phyloP scores from a whole-genome alignment of 2,888 invertebrate species.

The Crioceris asparagi region DNA sequence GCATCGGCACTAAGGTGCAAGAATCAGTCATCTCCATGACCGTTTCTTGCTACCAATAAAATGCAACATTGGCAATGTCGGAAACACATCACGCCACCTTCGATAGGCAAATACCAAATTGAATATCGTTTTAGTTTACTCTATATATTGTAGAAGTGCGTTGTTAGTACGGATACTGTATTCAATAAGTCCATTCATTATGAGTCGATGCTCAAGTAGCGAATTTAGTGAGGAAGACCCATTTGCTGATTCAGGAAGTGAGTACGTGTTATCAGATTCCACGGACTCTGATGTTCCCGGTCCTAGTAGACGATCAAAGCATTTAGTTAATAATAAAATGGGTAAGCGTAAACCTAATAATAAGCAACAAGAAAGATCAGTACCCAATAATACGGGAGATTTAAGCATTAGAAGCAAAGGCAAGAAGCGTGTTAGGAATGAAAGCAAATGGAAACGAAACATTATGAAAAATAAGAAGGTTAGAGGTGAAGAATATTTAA shows the following conservation, averaged over 20 bases:
- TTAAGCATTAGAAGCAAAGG: too few species aligned
- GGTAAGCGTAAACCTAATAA: not conserved
- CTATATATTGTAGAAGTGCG: too few species aligned
- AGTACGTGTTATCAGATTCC: conserved; percentile 2
- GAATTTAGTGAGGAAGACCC: conserved; percentile 4
- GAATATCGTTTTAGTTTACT: too few species aligned
- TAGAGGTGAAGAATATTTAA: conserved; percentile 10
- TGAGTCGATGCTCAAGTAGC: too few species aligned
- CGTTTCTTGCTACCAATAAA: conserved; percentile 2
- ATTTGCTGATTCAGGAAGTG: conserved; percentile 3
- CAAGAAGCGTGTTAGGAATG: conserved; percentile 6
- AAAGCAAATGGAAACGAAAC: conserved; percentile 8
- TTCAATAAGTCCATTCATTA: too few species aligned
- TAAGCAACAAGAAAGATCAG: too few species aligned
- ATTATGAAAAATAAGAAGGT: conserved; percentile 5
- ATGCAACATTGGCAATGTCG: not conserved
- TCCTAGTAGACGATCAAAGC: conserved; percentile 1
- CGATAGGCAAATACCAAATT: too few species aligned
- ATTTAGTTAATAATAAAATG: too few species aligned
- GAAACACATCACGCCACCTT: not conserved
- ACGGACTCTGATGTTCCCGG: conserved; percentile 5
- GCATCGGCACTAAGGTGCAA: not conserved
- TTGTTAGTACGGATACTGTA: too few species aligned
- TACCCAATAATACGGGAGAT: too few species aligned
- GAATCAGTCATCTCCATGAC: conserved; percentile 3